Conservation (phyloP, 1,140 invertebrate genomes). For the Onthophagus taurus region DNA sequence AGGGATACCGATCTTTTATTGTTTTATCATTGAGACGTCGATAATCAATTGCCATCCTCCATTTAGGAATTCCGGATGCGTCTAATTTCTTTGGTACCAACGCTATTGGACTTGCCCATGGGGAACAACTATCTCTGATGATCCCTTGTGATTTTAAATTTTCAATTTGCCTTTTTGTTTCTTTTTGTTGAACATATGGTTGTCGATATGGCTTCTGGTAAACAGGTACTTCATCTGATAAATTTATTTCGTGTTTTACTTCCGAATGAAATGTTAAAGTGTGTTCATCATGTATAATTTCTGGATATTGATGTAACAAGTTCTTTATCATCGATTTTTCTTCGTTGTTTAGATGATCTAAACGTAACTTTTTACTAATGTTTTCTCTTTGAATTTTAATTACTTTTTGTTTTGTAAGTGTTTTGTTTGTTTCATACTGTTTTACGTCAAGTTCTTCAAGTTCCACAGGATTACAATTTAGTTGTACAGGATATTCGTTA, state of each 20-base stretch:
- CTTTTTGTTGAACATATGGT: not conserved
- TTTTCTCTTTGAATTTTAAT: not conserved
- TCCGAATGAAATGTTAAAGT: not conserved
- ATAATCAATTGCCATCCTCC: no score
- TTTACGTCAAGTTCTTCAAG: no score
- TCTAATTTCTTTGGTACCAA: no score
- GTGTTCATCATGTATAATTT: slow-evolving; percentile 5
- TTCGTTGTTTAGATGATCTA: slow-evolving; percentile 2
- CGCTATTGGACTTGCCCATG: no score
- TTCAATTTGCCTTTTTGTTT: slow-evolving; percentile 12
- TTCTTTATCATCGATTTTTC: not conserved
- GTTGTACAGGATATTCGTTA: no score
- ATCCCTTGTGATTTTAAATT: slow-evolving; percentile 12
- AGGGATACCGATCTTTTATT: no score
- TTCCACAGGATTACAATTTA: no score
- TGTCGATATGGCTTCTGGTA: slow-evolving; percentile 7
- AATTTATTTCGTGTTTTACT: slow-evolving; percentile 5
- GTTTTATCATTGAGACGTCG: no score
- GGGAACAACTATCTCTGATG: slow-evolving; percentile 15
- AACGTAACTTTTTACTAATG: not conserved
- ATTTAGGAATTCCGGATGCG: no score
- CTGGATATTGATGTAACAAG: slow-evolving; percentile 3
- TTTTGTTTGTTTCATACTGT: no score
- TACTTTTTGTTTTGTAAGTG: no score
- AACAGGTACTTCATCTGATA: not conserved